Evolutionary conservation across 2,888 invertebrate species (phyloP).

Genomic region (Lasioglossum zephyrum): DNA sequence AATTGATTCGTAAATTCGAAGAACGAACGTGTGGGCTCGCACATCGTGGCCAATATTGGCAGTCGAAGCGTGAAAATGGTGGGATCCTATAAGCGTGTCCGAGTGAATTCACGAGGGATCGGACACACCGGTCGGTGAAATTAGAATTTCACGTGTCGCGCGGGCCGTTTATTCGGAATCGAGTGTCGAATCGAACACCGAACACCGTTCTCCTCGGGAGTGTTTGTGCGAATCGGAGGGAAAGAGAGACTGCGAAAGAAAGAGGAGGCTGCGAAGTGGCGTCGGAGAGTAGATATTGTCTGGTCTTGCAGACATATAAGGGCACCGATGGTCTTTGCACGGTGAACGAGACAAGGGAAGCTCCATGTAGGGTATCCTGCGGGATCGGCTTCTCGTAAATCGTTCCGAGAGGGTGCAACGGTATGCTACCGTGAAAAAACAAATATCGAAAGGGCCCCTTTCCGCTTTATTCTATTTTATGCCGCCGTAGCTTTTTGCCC

Average conservation of each 20-base stretch:
- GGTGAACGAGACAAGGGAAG: slow-evolving; percentile 68
- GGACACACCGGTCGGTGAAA: slow-evolving; percentile 9
- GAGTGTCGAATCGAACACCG: slow-evolving; percentile 30
- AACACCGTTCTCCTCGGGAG: slow-evolving; percentile 12
- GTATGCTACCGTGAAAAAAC: slow-evolving; percentile 52
- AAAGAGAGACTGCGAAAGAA: slow-evolving; percentile 36
- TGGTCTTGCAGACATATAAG: slow-evolving; percentile 78
- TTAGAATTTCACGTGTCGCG: not conserved
- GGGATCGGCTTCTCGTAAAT: slow-evolving; percentile 70
- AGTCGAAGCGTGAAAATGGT: slow-evolving; percentile 2
- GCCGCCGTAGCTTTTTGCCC: not conserved
- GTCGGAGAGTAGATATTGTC: slow-evolving; percentile 74
- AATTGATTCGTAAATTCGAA: not conserved
- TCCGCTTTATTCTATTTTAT: slow-evolving; percentile 35
- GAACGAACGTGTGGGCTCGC: not conserved
- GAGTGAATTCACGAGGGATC: slow-evolving; percentile 9
- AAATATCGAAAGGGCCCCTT: slow-evolving; percentile 21
- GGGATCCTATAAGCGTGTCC: not conserved
- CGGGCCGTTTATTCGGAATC: slow-evolving; percentile 27
- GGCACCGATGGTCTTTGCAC: slow-evolving; percentile 70
- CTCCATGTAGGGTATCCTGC: slow-evolving; percentile 69
- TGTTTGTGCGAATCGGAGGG: slow-evolving; percentile 29
- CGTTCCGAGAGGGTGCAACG: slow-evolving; percentile 54
- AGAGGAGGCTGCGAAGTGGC: slow-evolving; percentile 51
- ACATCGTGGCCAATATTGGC: not conserved